Base-by-base conservation (phyloP, 2,797 vertebrate genomes). In the Leptoclinus maculatus region DNA sequence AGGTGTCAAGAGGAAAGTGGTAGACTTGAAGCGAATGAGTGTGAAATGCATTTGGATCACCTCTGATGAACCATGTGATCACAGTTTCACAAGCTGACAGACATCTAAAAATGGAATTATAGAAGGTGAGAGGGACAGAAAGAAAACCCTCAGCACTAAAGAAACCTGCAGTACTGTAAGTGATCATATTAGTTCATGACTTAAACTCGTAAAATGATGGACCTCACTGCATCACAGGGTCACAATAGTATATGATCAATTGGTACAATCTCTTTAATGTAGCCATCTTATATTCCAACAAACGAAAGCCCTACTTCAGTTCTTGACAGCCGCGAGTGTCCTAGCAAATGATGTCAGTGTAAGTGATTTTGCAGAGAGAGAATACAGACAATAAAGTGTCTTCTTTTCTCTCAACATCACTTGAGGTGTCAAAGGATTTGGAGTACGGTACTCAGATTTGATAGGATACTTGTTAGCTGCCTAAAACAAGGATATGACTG, bases 1-100 rank as follows among this genome's bases (percentile, higher is more conserved):
- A 78, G 36, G 66, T 58, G 74, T 21, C 36, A 62, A 57, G 29
- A 41, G 32, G 7, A 59, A 27, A 29, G 27, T 7, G 39, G 9
- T 17, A 62, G n/a, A 43, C 16, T 36, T 54, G 56, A 66, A 79
- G 49, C 71, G 53, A 71, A 60, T 45, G 27, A 19, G 36, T 72
- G 77, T 76, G 65, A 83, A 73, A 78, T 71, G 47, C 34, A 78
- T 75, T 77, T 27, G 17, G 69, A 53, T 62, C 74, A 38, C 29
- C 25, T 62, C 49, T 34, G 43, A 73, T 27, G 38, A 71, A 80
- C 14, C 45, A 76, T 59, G 59, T 64, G 49, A 83, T 67, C 56
- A 34, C 66, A 75, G 53, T 45, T 72, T 82, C 23, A 53, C 54
- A 66, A 67, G 63, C 36, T 72, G 41, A 73, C 71, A 80, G 60